Percentiles rank a stretch among this genome's conserved stretches.
phyloP scores from a whole-genome alignment of 2,113 vertebrate genomes.

The Amia ocellicauda region DNA sequence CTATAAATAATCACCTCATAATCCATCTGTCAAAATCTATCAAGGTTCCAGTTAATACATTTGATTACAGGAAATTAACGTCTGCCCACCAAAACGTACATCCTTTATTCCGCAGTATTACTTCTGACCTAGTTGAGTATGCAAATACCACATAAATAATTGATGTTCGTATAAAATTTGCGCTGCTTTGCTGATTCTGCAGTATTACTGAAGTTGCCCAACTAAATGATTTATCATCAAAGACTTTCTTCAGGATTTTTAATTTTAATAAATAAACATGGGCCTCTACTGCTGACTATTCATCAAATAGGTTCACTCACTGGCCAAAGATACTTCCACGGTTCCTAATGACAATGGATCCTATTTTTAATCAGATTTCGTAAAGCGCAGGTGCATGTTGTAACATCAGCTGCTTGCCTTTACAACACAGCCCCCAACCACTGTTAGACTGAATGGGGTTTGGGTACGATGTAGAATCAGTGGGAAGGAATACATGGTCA shows the following conservation, averaged over 20 bases:
- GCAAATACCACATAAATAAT: conserved; percentile 63
- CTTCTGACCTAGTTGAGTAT: conserved; percentile 40
- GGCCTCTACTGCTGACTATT: conserved; percentile 48
- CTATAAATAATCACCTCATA: conserved; percentile 73
- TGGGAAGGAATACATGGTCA: conserved; percentile 44
- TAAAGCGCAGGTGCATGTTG: conserved; percentile 32
- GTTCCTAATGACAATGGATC: conserved; percentile 13
- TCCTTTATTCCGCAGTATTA: conserved; percentile 11
- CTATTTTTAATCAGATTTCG: conserved; percentile 28
- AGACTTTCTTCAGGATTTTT: conserved; percentile 53
- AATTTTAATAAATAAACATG: conserved; percentile 60
- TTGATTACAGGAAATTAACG: conserved; percentile 33
- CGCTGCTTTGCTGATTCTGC: conserved; percentile 56
- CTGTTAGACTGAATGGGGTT: conserved; percentile 37
- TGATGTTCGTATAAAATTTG: conserved; percentile 57
- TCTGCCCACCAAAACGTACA: conserved; percentile 3
- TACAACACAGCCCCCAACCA: conserved; percentile 11
- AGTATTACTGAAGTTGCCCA: conserved; percentile 49
- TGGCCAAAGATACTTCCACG: conserved; percentile 40
- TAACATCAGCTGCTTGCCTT: background rate
- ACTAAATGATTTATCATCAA: conserved; percentile 64
- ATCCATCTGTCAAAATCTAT: conserved; percentile 68
- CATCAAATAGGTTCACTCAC: conserved; percentile 45
- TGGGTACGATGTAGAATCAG: conserved; percentile 39
- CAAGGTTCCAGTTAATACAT: conserved; percentile 50